phyloP scores from a whole-genome alignment of 2,888 invertebrate genomes.

The Pandemis corylana region DNA sequence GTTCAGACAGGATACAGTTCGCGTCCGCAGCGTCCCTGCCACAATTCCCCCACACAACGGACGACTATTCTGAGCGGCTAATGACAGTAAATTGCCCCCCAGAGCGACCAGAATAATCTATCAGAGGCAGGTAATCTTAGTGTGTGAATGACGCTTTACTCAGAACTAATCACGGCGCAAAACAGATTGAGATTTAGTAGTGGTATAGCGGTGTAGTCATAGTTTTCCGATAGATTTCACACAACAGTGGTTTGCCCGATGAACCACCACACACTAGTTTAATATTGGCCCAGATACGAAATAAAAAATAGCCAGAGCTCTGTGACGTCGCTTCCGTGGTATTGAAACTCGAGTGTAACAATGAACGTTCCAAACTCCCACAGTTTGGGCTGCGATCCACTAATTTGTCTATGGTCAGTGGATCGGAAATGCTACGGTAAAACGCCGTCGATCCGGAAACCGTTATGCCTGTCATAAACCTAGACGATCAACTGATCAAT shows the following conservation, averaged over 20 bases:
- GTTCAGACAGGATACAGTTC: constrained; percentile 51
- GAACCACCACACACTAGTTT: constrained; percentile 2
- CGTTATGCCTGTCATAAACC: constrained; percentile 49
- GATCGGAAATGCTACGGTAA: constrained; percentile 70
- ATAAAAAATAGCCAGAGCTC: not conserved
- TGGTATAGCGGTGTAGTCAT: not conserved
- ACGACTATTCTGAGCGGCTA: constrained; percentile 50
- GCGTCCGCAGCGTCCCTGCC: constrained; percentile 57
- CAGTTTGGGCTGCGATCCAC: constrained; percentile 42
- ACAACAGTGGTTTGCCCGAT: not conserved
- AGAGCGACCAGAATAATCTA: constrained; percentile 63
- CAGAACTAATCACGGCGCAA: constrained; percentile 32
- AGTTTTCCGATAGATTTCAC: not conserved
- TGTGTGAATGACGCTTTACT: constrained; percentile 49
- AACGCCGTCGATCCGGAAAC: constrained; percentile 60
- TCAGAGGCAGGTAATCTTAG: constrained; percentile 59
- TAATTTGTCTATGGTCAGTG: constrained; percentile 63
- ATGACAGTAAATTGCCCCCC: constrained; percentile 74
- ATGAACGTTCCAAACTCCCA: constrained; percentile 24
- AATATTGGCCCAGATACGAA: constrained; percentile 23
- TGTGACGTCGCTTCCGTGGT: constrained; percentile 6
- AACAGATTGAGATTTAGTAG: constrained; percentile 19
- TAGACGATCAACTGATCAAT: constrained; percentile 15
- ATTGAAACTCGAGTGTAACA: constrained; percentile 24
- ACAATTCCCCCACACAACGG: constrained; percentile 47